These are phyloP conservation scores for Capitella teleta DNA, from an alignment of 1,140 invertebrate species.

Conservation along the genomic window DNA sequence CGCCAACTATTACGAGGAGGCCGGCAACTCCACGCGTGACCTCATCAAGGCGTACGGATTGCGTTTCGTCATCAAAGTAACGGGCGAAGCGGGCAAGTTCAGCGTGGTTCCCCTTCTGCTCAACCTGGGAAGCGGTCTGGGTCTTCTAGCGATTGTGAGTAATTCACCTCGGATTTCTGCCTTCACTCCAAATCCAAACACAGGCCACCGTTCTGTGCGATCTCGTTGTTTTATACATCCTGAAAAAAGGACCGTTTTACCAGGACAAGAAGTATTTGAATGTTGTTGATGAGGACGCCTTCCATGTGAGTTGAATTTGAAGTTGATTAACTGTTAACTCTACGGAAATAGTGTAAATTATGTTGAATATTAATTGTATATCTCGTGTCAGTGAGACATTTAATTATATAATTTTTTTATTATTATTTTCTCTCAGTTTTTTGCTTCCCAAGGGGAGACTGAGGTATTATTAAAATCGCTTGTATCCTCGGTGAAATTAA, in stretches of 20 bases:
- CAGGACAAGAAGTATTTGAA: conserved; percentile 35
- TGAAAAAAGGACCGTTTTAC: conserved; percentile 39
- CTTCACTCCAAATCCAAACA: conserved; percentile 35
- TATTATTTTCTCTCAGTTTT: too few species aligned
- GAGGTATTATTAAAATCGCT: too few species aligned
- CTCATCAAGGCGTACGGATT: conserved; percentile 48
- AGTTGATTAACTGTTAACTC: too few species aligned
- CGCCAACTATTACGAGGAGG: conserved; percentile 38
- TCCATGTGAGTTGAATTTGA: background rate
- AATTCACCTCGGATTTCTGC: conserved; percentile 40
- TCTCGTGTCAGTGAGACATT: too few species aligned
- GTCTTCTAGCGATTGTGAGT: conserved; percentile 45
- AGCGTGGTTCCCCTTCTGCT: conserved; percentile 42
- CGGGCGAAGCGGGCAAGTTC: conserved; percentile 46
- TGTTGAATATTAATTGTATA: too few species aligned
- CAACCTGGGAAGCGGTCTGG: conserved; percentile 48
- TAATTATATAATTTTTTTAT: too few species aligned
- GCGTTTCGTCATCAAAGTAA: conserved; percentile 44
- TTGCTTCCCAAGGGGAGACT: too few species aligned
- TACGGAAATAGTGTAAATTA: too few species aligned
- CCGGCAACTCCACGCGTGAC: conserved; percentile 38
- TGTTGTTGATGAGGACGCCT: conserved; percentile 14
- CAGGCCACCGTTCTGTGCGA: conserved; percentile 45
- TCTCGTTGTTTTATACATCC: conserved; percentile 42
- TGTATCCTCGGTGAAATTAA: too few species aligned